Evolutionary conservation across 2,888 invertebrate species (phyloP), one percentile per base, ranked within the genome.

Genomic region (Panzeria rudis): DNA sequence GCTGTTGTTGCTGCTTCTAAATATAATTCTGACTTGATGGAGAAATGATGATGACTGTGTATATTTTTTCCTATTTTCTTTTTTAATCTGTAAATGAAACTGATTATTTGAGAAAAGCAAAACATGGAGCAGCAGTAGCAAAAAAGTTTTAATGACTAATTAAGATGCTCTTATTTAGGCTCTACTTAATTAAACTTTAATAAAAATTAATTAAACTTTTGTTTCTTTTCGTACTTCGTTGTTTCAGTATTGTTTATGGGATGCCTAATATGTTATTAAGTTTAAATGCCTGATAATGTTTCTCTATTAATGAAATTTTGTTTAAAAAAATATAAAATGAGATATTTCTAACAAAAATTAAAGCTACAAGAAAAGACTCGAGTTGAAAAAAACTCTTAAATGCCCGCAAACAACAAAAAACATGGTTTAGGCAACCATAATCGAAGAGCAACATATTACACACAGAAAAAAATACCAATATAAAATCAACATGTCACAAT

Each of bases 141-240:
- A 73, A 52, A 82, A 85, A 85, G 75, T 85, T 85, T 85, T 85
- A 85, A 85, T 82, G 59, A 85, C 69, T 79, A 82, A 82, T 82
- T 82, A 79, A 71, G 54, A 82, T 59, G 64, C 64, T 82, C 38
- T 64, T 77, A 71, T 82, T 76, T 66, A 77, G 76, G 76, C 64
- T 71, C 44, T 64, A 83, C 73, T 73, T 79, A 72, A 81, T 76
- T 76, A 80, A 77, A 81, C 47, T 85, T 85, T 85, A 85, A 85
- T 82, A 78, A 69, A 78, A 82, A 82, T 85, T 85, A 85, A 85
- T 85, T 85, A 82, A 76, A 82, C 71, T 81, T 81, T 75, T 61
- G 73, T 52, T 71, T 29, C 5, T 41, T 54, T 32, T 32, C 15
- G 15, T 44, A 0, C 20, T 35, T 56, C 15, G 2, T 52, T 69